A percentile compares a stretch with the other conserved stretches of the same genome.
Evolutionary conservation across 2,113 vertebrate genomes (phyloP).

Genomic region (Trematocara marginatum): DNA sequence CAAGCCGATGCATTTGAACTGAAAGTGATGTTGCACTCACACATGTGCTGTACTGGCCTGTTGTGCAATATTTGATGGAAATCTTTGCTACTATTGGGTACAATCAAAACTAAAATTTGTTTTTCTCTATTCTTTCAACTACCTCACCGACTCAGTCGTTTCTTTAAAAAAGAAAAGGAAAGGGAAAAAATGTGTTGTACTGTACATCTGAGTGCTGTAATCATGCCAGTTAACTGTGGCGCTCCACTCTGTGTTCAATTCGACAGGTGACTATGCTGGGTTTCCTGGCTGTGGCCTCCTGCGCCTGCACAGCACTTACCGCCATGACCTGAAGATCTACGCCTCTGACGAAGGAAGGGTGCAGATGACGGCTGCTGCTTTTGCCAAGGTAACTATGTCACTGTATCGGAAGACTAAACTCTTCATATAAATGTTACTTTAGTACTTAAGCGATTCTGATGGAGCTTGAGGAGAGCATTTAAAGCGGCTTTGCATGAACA

Average conservation of each 20-base stretch:
- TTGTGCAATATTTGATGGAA: neutral
- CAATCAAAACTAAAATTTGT: conserved; percentile 7
- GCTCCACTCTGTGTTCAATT: neutral
- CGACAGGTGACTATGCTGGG: conserved; percentile 90
- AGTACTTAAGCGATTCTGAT: neutral
- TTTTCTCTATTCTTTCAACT: neutral
- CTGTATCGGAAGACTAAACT: neutral
- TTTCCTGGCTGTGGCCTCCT: conserved; percentile 97
- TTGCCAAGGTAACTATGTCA: conserved; percentile 82
- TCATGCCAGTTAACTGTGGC: neutral
- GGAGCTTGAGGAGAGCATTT: neutral
- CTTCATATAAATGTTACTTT: neutral
- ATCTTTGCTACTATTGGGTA: neutral
- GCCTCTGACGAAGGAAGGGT: conserved; percentile 96
- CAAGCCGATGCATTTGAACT: conserved; percentile 12
- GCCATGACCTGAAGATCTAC: conserved; percentile 97
- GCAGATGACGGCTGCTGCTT: conserved; percentile 97
- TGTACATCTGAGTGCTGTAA: neutral
- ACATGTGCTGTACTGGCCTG: neutral
- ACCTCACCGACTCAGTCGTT: neutral
- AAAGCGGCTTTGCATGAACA: neutral
- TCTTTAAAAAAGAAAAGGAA: neutral
- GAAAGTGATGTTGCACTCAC: conserved; percentile 33
- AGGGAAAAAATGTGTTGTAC: neutral
- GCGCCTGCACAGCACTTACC: conserved; percentile 94